Evolutionary conservation across 2,113 vertebrate species (phyloP).

Genomic region (Oreocharis arfaki): DNA sequence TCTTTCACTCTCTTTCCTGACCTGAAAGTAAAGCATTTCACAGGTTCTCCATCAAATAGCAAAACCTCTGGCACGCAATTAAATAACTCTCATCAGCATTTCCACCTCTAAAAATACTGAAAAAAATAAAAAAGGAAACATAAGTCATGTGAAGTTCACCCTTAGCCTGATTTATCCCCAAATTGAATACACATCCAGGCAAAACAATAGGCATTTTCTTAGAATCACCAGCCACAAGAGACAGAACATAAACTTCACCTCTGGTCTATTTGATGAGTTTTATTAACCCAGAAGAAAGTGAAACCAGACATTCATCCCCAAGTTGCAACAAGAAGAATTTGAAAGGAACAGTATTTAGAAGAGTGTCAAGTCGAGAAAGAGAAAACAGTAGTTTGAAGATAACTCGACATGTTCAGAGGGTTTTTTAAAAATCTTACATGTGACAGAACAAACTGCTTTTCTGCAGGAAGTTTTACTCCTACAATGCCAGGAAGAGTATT

Average conservation of each 20-base stretch:
- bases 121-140: conserved; percentile 27
- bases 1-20: background rate
- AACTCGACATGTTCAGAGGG: background rate
- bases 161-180: background rate
- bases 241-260: background rate
- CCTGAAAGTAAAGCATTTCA: background rate
- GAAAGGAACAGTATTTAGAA: background rate
- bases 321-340: background rate
- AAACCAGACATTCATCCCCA: background rate
- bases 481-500: background rate
- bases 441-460: background rate
- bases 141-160: background rate
- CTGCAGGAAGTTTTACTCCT: background rate
- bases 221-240: background rate
- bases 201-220: conserved; percentile 6
- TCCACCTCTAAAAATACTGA: background rate
- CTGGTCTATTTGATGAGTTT: background rate
- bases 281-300: background rate
- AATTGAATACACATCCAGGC: background rate
- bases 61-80: background rate
- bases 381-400: background rate
- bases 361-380: background rate
- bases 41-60: background rate
- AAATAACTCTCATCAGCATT: background rate
- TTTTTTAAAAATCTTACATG: background rate